Evolutionary conservation across 1,140 invertebrate genomes (phyloP), one percentile per base, ranked within the genome.

Genomic region (Drosophila novamexicana): DNA sequence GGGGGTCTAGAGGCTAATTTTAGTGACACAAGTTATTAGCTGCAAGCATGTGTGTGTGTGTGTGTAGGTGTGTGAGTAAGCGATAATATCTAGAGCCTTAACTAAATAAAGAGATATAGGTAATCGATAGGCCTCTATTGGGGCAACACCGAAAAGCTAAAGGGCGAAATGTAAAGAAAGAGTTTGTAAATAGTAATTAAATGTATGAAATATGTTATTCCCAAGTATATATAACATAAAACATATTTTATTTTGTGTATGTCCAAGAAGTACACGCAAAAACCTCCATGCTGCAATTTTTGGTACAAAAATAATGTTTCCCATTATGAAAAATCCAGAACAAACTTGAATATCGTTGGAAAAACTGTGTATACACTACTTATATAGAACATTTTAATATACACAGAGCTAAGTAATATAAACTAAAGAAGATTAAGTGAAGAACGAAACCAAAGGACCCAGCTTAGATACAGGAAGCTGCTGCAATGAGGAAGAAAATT

Each of bases 1-100:
- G 71, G 77, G 81, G 81, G 81, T 54, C 74, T 72, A 59, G 64
- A 40, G 54, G 53, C 47, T 86, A 83, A 86, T 88, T 86, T 86
- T 79, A 83, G 82, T 86, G 64, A 49, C 79, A 86, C 76, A 62
- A 79, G 70, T 68, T 53, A 72, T 56, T 73, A 67, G 57, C 29
- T 47, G 57, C 14, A 45, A 34, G 29, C 39, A 57, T 34, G 63
- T 8, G n/a, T 22, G 45, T 42, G 34, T 18, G 18, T 18, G 18
- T 1, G 18, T 18, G 18, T 18, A 14, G 14, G 14, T 53, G n/a
- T 69, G 40, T 53, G 58, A 36, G 14, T 22, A 18, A 6, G 10
- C 22, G 7, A 47, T 16, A 44, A 37, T 45, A 69, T 39, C 10
- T 12, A 44, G 2, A 54, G 34, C 10, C 12, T 9, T 9, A 9